Conservation (phyloP, 2,113 vertebrate species). For the Brachypodius melanocephalos region DNA sequence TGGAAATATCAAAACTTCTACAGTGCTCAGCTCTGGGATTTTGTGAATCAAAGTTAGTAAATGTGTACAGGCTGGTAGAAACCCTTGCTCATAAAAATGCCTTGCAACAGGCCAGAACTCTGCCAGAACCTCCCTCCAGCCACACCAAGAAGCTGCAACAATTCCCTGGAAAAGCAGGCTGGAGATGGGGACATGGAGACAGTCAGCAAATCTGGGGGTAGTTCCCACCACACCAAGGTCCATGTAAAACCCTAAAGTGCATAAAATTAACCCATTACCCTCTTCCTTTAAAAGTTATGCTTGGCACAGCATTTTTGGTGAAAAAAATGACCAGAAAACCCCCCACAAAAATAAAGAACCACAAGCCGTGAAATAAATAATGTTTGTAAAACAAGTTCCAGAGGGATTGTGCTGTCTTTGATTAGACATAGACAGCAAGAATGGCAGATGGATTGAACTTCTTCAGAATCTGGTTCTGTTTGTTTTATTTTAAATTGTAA, state of each 20-base stretch:
- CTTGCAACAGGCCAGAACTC: background rate
- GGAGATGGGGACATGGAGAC: background rate
- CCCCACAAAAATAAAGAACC: background rate
- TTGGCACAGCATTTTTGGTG: background rate
- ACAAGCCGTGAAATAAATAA: background rate
- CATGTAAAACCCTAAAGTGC: background rate
- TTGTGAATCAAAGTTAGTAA: background rate
- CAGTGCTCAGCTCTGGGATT: background rate
- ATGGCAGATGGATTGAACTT: background rate
- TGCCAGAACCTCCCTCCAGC: background rate
- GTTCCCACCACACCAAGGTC: background rate
- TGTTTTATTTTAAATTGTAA: constrained; percentile 42
- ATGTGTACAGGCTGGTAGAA: background rate
- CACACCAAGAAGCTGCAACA: background rate
- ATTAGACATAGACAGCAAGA: background rate
- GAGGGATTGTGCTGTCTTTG: background rate
- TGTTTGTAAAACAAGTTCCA: background rate
- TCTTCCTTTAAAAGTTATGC: background rate
- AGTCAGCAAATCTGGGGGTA: background rate
- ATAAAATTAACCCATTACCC: background rate
- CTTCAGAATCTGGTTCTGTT: constrained; percentile 24
- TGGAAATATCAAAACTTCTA: background rate
- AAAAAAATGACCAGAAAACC: background rate
- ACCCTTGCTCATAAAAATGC: background rate
- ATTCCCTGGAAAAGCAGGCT: background rate